Conservation (phyloP, 2,113 vertebrate genomes). For the Archilochus colubris region DNA sequence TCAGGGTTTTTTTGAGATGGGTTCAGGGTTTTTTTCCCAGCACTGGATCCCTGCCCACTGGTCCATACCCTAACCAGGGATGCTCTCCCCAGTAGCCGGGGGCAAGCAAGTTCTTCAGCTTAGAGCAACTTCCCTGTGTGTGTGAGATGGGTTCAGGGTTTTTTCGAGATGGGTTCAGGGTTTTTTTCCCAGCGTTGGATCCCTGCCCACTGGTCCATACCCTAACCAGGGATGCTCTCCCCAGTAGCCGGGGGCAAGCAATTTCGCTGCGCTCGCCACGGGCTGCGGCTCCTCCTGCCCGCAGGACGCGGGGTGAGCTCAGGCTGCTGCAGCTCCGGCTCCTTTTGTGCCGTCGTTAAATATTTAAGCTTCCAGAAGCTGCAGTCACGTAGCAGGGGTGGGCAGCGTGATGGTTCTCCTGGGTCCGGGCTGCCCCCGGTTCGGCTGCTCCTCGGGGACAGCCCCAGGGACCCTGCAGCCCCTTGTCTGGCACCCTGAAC, state of each 20-base stretch:
- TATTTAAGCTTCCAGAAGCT: background rate
- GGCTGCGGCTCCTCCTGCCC: too few relatives aligned
- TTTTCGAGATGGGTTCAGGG: accelerated
- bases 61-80: background rate
- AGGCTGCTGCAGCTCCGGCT: background rate
- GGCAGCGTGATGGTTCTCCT: background rate
- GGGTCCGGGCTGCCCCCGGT: too few relatives aligned
- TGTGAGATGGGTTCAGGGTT: accelerated
- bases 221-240: background rate
- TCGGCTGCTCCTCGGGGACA: too few relatives aligned
- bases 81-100: background rate
- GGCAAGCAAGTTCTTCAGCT: too few relatives aligned
- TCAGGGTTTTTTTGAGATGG: too few relatives aligned
- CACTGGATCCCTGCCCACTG: accelerated
- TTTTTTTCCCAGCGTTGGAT: background rate
- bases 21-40: too few relatives aligned
- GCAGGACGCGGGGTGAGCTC: background rate
- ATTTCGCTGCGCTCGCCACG: too few relatives aligned
- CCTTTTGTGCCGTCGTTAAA: background rate
- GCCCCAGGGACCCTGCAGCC: too few relatives aligned
- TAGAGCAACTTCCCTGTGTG: background rate
- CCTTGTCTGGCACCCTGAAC: accelerated
- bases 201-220: accelerated
- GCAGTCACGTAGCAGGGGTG: background rate
- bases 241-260: too few relatives aligned